Conservation (phyloP, 2,113 vertebrate genomes). For the Mixornis gularis region DNA sequence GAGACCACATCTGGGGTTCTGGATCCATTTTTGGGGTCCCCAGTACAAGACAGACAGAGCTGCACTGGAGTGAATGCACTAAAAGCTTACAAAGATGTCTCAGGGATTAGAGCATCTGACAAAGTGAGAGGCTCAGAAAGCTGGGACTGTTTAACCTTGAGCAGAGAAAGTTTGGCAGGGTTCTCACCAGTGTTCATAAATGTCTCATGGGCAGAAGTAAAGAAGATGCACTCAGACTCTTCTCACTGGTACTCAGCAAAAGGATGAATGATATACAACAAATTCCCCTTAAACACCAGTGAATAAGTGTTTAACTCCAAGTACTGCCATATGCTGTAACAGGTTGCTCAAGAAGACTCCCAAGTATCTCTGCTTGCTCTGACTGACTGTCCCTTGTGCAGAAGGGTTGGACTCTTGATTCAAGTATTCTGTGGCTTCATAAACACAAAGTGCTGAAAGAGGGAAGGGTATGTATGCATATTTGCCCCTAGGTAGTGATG, state of each 20-base stretch:
- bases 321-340: neutral
- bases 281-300: neutral
- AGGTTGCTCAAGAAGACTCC: neutral
- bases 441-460: neutral
- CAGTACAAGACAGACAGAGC: neutral
- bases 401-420: neutral
- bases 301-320: neutral
- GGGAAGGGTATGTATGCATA: neutral
- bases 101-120: neutral
- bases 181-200: neutral
- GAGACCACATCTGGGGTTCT: neutral
- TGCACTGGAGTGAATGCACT: neutral
- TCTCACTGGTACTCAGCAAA: neutral
- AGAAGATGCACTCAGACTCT: neutral
- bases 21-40: neutral
- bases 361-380: neutral
- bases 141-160: neutral
- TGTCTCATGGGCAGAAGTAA: neutral
- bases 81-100: neutral
- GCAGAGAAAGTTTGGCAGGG: neutral
- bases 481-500: neutral
- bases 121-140: neutral
- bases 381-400: neutral
- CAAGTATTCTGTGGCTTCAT: neutral
- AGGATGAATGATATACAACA: neutral